Evolutionary conservation across 1,140 invertebrate species (phyloP).

Genomic region (Drosophila pseudoananassae): DNA sequence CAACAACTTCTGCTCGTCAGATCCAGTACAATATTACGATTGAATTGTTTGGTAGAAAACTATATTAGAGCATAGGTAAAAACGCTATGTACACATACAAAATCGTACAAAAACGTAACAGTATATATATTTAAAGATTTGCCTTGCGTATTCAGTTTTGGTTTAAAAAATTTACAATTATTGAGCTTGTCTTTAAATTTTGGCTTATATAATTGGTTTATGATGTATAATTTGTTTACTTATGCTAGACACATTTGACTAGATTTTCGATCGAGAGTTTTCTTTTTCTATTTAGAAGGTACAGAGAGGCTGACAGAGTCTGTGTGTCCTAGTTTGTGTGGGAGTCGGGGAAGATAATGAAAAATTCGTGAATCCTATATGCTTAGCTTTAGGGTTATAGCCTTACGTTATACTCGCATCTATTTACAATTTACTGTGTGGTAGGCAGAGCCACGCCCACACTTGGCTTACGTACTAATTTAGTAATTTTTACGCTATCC

Average conservation of each 20-base stretch:
- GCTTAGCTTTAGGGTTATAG: slow-evolving; percentile 4
- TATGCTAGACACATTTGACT: slow-evolving; percentile 66
- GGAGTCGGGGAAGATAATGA: slow-evolving; percentile 12
- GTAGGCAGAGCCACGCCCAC: slow-evolving; percentile 49
- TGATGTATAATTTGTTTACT: slow-evolving; percentile 68
- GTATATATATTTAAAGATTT: slow-evolving; percentile 42
- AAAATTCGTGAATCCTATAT: slow-evolving; percentile 27
- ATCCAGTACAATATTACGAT: slow-evolving; percentile 41
- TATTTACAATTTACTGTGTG: slow-evolving; percentile 42
- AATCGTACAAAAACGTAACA: slow-evolving; percentile 78
- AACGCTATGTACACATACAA: slow-evolving; percentile 75
- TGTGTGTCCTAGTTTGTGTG: slow-evolving; percentile 12
- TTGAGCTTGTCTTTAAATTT: slow-evolving; percentile 40
- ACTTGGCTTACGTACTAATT: slow-evolving; percentile 65
- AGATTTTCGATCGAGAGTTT: slow-evolving; percentile 31
- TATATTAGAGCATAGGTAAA: slow-evolving; percentile 66
- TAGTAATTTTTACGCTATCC: slow-evolving; percentile 76
- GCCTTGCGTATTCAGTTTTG: slow-evolving; percentile 8
- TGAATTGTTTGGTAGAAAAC: slow-evolving; percentile 58
- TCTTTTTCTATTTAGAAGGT: slow-evolving; percentile 65
- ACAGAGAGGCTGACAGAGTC: slow-evolving; percentile 65
- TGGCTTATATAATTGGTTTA: slow-evolving; percentile 17
- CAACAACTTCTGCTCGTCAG: slow-evolving; percentile 57
- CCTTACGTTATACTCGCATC: background rate
- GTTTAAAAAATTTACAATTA: slow-evolving; percentile 74